Evolutionary conservation across 92 coral and sea anemone genomes (phyloP).

Genomic region (Palythoa heliodiscus): DNA sequence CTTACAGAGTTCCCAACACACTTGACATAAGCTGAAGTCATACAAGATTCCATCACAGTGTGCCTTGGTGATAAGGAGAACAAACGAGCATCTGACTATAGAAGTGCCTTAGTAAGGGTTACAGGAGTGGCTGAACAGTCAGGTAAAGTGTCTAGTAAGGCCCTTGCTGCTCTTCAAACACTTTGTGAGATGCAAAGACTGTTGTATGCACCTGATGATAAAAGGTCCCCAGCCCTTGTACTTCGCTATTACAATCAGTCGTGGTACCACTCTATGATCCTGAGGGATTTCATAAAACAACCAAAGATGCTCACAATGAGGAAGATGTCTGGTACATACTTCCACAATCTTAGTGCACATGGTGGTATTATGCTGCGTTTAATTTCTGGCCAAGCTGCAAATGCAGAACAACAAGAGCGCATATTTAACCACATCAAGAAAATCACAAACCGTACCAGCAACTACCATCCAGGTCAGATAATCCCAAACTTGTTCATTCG

Average conservation of each 20-base stretch:
- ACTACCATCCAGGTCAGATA: constrained; percentile 58
- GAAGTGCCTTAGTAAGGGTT: constrained; percentile 50
- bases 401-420: constrained; percentile 53
- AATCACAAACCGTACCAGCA: constrained; percentile 58
- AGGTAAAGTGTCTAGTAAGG: constrained; percentile 39
- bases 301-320: constrained; percentile 61
- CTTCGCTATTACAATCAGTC: constrained; percentile 63
- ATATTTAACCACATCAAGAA: constrained; percentile 51
- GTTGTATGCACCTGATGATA: constrained; percentile 48
- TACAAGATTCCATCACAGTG: constrained; percentile 33
- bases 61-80: constrained; percentile 60
- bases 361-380: constrained; percentile 57
- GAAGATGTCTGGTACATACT: constrained; percentile 60
- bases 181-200: constrained; percentile 62
- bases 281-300: constrained; percentile 30
- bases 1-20: constrained; percentile 36
- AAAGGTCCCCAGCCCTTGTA: constrained; percentile 48
- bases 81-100: constrained; percentile 55
- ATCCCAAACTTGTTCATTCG: constrained; percentile 60
- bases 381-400: constrained; percentile 54
- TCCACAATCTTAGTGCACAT: constrained; percentile 55
- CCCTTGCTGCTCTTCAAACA: constrained; percentile 48
- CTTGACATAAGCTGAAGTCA: constrained; percentile 23
- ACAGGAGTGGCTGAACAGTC: constrained; percentile 54
- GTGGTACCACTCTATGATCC: constrained; percentile 59